phyloP scores from a whole-genome alignment of 2,113 vertebrate species.

The Martes martes region DNA sequence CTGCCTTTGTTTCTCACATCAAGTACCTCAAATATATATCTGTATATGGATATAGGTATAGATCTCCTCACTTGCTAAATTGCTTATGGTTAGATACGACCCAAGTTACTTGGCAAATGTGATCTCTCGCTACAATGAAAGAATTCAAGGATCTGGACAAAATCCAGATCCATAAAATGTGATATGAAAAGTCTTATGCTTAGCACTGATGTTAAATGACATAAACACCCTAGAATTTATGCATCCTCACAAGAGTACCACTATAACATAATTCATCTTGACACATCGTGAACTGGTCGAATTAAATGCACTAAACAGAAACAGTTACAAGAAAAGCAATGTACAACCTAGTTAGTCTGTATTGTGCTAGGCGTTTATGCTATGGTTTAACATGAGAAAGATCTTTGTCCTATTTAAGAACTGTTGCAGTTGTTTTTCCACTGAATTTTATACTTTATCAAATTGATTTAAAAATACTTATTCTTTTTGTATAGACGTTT shows the following conservation, averaged over 20 bases:
- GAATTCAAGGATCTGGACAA: neutral
- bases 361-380: neutral
- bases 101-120: slow-evolving; percentile 34
- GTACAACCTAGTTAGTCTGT: neutral
- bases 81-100: neutral
- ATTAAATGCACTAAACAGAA: neutral
- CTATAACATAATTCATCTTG: slow-evolving; percentile 8
- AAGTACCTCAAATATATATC: neutral
- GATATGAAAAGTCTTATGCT: neutral
- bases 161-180: neutral
- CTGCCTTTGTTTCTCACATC: too few relatives aligned
- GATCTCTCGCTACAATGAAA: neutral
- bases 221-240: neutral
- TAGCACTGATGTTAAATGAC: neutral
- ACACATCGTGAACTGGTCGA: neutral
- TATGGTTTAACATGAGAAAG: neutral
- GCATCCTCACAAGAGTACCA: neutral
- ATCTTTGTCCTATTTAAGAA: neutral
- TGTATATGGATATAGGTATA: neutral
- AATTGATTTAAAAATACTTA: neutral
- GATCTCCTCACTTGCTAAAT: neutral
- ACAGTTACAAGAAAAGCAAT: neutral
- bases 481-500: neutral
- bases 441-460: neutral
- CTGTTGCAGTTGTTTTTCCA: neutral